phyloP scores from a whole-genome alignment of 2,113 vertebrate genomes.

The Alces alces region DNA sequence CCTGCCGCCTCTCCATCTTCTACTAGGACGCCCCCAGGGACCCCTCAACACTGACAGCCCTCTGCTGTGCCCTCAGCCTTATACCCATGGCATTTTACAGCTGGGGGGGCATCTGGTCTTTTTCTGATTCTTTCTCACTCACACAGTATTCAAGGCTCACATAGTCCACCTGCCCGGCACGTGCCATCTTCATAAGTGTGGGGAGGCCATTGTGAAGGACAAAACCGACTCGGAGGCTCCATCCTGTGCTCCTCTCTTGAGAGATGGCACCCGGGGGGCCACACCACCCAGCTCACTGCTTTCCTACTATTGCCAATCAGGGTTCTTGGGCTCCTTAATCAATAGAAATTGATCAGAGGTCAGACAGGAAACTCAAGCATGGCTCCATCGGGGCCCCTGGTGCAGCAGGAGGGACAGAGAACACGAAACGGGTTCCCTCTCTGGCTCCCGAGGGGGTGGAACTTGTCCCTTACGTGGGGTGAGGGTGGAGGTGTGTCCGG shows the following conservation, averaged over 20 bases:
- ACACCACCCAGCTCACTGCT: not conserved
- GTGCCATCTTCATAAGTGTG: fast-evolving
- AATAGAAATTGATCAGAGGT: not conserved
- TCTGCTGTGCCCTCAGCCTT: not conserved
- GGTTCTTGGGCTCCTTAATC: not conserved
- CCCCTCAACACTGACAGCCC: not conserved
- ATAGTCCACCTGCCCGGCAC: fast-evolving
- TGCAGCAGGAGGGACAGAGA: not conserved
- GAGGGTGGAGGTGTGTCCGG: not conserved
- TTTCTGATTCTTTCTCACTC: not conserved
- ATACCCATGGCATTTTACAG: not conserved
- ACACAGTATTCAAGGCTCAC: no score
- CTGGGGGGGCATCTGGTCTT: not conserved
- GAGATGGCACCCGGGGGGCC: no score
- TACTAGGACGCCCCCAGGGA: not conserved
- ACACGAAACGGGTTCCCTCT: not conserved
- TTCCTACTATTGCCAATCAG: not conserved
- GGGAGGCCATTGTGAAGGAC: fast-evolving
- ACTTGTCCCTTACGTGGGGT: not conserved
- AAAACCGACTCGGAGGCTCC: not conserved
- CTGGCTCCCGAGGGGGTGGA: not conserved
- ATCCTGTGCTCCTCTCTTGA: fast-evolving
- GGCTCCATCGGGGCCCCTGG: not conserved
- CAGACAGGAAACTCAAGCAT: not conserved
- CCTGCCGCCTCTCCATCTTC: not conserved